Evolutionary conservation across 2,797 vertebrate species (phyloP), one percentile per base, ranked within the genome.

Genomic region (Phoeniculus purpureus): DNA sequence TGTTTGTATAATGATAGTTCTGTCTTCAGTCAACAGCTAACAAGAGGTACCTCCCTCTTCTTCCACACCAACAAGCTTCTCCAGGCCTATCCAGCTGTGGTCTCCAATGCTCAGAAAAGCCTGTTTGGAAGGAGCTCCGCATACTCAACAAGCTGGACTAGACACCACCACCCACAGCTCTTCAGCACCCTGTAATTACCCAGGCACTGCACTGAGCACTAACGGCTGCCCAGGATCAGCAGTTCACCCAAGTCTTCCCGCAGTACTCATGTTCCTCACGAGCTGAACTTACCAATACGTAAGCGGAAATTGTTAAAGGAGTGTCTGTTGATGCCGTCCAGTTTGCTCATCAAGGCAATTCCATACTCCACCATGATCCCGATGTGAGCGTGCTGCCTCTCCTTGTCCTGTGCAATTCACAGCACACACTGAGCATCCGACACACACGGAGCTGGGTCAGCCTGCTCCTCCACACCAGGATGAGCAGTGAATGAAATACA

Each of bases 301-400:
- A 99, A 98, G 87, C 99, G 98, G 96, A 99, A 99, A 60, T 97
- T 98, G 94, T 99, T 99, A 90, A 99, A 99, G 91, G 99, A 99
- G 90, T 99, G 99, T 65, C 99, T 97, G 97, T 99, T 99, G 97
- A 99, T 99, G 95, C 99, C 99, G 1, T 99, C 99, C 97, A 99
- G 97, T 96, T 99, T 99, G 62, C 98, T 98, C 94, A 99, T 99
- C 95, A 99, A 94, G 72, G 99, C 99, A 31, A 99, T 98, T 64
- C 98, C 99, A 62, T 99, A 99, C 89, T 99, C 99, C 96, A 99
- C 98, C 98, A 99, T 98, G 96, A 98, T 99, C 26, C 99, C 99
- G 3, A 99, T 99, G 96, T 99, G 99, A 18, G 98, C 98, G 1
- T 98, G 98, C 93, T 99, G 98, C 65, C 98, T 97, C 67, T 99